Conservation (phyloP, 2,888 invertebrate species). For the Plagodis pulveraria region DNA sequence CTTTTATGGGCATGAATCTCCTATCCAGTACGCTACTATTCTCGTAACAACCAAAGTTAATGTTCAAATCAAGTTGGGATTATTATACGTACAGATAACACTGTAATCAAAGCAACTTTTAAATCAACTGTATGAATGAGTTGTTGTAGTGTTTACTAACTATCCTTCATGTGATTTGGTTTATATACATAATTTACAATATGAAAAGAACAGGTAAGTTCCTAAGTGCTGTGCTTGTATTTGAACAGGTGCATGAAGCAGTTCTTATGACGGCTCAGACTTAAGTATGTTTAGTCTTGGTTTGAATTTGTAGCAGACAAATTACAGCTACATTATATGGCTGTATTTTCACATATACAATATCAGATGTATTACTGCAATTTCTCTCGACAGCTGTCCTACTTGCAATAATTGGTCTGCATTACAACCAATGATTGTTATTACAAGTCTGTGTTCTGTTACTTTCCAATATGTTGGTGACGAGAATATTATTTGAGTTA, state of each 20-base stretch:
- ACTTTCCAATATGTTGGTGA: slow-evolving; percentile 6
- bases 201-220: not conserved
- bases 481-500: not conserved
- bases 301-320: not conserved
- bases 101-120: not conserved
- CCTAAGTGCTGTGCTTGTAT: slow-evolving; percentile 2
- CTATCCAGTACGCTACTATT: not conserved
- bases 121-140: not conserved
- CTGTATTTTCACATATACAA: not conserved
- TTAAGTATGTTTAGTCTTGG: not conserved
- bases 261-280: slow-evolving; percentile 7
- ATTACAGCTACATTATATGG: not conserved
- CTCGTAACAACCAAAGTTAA: too few relatives aligned
- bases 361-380: slow-evolving; percentile 15
- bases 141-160: not conserved
- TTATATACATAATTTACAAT: not conserved
- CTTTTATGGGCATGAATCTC: not conserved
- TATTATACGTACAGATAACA: not conserved
- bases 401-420: slow-evolving; percentile 28
- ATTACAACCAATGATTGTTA: slow-evolving; percentile 16
- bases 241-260: slow-evolving; percentile 15
- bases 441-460: slow-evolving; percentile 11
- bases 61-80: not conserved
- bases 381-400: slow-evolving; percentile 29
- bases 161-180: slow-evolving; percentile 7